phyloP scores from a whole-genome alignment of 2,888 invertebrate genomes.

The Erebia aethiops region DNA sequence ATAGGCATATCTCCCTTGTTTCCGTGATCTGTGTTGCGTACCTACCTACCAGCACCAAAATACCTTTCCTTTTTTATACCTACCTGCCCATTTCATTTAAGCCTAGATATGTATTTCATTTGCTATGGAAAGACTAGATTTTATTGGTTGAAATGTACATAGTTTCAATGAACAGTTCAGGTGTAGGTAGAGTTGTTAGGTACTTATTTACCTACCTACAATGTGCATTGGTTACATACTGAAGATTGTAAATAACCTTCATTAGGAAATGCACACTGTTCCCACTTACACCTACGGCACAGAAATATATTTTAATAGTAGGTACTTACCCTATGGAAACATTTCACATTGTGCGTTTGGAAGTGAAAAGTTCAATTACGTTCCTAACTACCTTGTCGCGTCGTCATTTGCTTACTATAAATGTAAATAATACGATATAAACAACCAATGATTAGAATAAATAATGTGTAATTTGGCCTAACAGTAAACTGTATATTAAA shows the following conservation, averaged over 20 bases:
- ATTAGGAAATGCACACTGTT: background rate
- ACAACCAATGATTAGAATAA: slow-evolving; percentile 7
- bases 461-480: slow-evolving; percentile 6
- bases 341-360: background rate
- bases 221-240: no score
- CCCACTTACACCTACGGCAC: background rate
- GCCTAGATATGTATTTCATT: background rate
- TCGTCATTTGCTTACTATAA: background rate
- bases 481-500: background rate
- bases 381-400: background rate
- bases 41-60: slow-evolving; percentile 3
- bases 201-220: no score
- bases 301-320: no score
- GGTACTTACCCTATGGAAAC: no score
- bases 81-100: background rate
- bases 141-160: background rate
- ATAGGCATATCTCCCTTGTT: no score
- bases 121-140: background rate
- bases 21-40: no score
- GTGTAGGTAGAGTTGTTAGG: background rate
- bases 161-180: background rate
- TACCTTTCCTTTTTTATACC: background rate
- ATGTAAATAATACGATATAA: background rate
- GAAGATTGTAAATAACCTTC: background rate
- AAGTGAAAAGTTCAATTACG: background rate